Evolutionary conservation across 2,797 vertebrate genomes (phyloP).

Genomic region (Chaenodraco wilsoni): DNA sequence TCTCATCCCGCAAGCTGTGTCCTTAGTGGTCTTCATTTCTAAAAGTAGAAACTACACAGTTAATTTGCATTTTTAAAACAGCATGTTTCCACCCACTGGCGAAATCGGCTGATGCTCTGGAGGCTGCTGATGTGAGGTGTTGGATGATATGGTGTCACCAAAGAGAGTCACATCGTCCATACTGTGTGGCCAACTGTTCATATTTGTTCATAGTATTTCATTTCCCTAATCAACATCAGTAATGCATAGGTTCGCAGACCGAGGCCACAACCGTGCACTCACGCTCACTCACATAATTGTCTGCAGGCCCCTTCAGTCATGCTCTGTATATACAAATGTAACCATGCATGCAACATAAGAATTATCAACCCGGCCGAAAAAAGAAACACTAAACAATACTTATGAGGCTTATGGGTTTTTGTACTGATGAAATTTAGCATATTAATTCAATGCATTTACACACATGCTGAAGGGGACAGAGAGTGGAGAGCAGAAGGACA

Average conservation of each 20-base stretch:
- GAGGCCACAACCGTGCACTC: slow-evolving; percentile 5
- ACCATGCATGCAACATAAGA: slow-evolving; percentile 13
- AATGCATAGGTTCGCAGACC: slow-evolving; percentile 21
- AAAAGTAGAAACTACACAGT: neutral
- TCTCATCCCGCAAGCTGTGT: neutral
- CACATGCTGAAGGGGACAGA: neutral
- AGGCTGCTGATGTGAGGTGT: slow-evolving; percentile 20
- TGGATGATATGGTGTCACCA: slow-evolving; percentile 13
- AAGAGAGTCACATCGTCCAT: slow-evolving; percentile 18
- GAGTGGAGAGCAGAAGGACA: slow-evolving; percentile 1
- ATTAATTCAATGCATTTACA: neutral
- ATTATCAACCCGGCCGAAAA: neutral
- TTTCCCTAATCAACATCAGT: slow-evolving; percentile 45
- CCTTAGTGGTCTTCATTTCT: neutral
- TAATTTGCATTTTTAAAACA: slow-evolving; percentile 12
- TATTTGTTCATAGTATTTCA: slow-evolving; percentile 32
- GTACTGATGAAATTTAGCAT: neutral
- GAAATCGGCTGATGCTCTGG: neutral
- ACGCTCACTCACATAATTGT: slow-evolving; percentile 8
- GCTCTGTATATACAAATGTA: slow-evolving; percentile 8
- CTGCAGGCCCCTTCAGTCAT: slow-evolving; percentile 16
- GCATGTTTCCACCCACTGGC: slow-evolving; percentile 10
- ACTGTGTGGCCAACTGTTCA: slow-evolving; percentile 40
- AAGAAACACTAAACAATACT: neutral
- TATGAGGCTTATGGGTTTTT: neutral